These are phyloP conservation scores for Vulpes lagopus DNA, from an alignment of 2,113 vertebrate species.

Conservation along the genomic window DNA sequence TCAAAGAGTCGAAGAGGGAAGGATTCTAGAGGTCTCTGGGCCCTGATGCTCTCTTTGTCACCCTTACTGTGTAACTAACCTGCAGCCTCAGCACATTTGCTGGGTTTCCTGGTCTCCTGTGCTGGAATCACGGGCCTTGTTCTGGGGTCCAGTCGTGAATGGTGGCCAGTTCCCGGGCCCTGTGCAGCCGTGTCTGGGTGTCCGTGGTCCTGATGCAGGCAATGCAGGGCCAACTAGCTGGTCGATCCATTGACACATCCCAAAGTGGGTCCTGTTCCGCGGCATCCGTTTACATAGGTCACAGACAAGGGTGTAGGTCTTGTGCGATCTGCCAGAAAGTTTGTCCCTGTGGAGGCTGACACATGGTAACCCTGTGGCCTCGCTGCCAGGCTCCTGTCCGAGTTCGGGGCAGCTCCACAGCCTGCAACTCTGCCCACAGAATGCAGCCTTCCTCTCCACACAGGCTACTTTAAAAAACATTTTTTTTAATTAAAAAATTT, in stretches of 20 bases:
- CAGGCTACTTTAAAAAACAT: background rate
- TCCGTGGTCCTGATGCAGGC: background rate
- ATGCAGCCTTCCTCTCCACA: background rate
- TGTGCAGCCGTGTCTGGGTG: background rate
- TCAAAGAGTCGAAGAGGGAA: background rate
- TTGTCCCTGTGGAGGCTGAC: background rate
- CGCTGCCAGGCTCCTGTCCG: background rate
- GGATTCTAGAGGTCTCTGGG: background rate
- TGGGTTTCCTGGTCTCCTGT: background rate
- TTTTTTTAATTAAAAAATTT: background rate
- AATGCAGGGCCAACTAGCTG: background rate
- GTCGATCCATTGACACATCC: background rate
- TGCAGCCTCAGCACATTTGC: background rate
- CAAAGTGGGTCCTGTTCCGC: background rate
- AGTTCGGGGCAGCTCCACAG: background rate
- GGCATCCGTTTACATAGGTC: background rate
- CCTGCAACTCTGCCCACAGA: background rate
- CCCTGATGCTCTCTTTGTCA: background rate
- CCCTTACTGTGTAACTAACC: background rate
- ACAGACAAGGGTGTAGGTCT: background rate
- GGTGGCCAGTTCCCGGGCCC: background rate
- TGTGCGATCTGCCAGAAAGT: background rate
- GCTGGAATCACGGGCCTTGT: background rate
- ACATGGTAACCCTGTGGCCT: background rate
- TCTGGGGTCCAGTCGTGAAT: background rate